Conservation (phyloP, 2,888 invertebrate genomes). For the Stramonita haemastoma region DNA sequence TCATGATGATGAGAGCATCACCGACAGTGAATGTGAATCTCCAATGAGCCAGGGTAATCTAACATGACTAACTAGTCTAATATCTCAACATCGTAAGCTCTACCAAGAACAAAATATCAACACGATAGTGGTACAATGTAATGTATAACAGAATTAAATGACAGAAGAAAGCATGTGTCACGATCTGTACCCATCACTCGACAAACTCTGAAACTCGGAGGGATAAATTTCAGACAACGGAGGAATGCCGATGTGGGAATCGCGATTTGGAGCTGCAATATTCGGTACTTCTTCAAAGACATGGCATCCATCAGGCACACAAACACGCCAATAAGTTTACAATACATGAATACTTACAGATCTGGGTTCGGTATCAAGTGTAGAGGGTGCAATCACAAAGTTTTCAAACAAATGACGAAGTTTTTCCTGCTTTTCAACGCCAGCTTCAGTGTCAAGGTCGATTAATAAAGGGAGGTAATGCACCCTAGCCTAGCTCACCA, state of each 20-base stretch:
- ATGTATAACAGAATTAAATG: not conserved
- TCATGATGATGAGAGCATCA: too few species aligned
- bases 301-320: not conserved
- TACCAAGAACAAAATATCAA: too few species aligned
- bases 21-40: too few species aligned
- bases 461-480: slow-evolving; percentile 23
- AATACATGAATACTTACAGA: slow-evolving; percentile 18
- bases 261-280: not conserved
- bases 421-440: slow-evolving; percentile 41
- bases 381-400: slow-evolving; percentile 24
- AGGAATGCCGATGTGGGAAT: not conserved
- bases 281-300: not conserved
- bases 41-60: too few species aligned
- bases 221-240: not conserved
- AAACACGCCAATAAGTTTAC: not conserved
- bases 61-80: too few species aligned
- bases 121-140: too few species aligned
- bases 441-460: slow-evolving; percentile 42
- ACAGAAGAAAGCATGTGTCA: not conserved
- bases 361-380: not conserved
- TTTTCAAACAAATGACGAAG: slow-evolving; percentile 39
- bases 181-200: not conserved
- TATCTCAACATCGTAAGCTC: too few species aligned
- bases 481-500: not conserved
- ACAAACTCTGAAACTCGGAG: not conserved